Evolutionary conservation across 2,113 vertebrate species (phyloP).

Genomic region (Catharus bicknelli): DNA sequence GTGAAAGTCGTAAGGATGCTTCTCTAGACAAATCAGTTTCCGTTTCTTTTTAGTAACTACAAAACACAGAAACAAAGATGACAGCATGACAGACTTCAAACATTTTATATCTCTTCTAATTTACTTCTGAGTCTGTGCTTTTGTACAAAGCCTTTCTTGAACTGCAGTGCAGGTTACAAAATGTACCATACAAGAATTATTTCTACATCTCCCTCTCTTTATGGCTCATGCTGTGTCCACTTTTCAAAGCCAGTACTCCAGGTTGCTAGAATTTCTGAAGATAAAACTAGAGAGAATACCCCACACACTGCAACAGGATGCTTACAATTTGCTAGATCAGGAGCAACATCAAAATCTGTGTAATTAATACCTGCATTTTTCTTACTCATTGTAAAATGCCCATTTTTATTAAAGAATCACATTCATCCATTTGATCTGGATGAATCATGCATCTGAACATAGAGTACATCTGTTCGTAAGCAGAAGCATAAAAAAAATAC

Average conservation of each 20-base stretch:
- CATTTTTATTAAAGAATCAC: neutral
- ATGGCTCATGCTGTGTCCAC: neutral
- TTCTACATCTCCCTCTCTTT: neutral
- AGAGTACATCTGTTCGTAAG: neutral
- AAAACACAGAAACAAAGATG: neutral
- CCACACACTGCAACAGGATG: neutral
- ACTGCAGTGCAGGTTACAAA: neutral
- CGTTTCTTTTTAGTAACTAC: neutral
- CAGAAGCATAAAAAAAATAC: neutral
- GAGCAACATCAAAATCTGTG: neutral
- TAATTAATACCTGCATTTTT: neutral
- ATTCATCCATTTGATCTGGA: neutral
- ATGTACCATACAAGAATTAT: neutral
- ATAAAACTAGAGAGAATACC: neutral
- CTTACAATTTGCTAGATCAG: neutral
- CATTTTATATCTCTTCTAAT: neutral
- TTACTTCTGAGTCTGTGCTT: neutral
- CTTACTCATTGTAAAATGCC: neutral
- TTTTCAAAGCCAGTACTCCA: neutral
- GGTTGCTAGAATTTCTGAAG: neutral
- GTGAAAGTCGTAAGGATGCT: neutral
- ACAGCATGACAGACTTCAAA: neutral
- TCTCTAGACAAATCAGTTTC: neutral
- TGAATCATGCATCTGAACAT: neutral
- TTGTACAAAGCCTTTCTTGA: neutral